Conservation (phyloP, 37 sponge, comb jelly and placozoan genomes). For the Petrosia ficiformis region DNA sequence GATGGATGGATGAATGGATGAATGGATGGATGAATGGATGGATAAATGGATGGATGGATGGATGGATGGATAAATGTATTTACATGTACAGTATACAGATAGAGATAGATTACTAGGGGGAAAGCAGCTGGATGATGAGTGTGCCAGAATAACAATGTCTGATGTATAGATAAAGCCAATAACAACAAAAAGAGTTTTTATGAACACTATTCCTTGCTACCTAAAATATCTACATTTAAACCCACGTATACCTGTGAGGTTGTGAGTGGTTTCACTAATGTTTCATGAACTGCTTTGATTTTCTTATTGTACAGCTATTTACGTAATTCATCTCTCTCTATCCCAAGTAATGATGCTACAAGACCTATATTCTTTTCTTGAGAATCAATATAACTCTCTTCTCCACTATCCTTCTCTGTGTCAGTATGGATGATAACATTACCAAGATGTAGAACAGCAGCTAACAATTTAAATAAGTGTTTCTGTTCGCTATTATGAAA, state of each 20-base stretch:
- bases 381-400: conserved; percentile 22
- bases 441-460: conserved; percentile 89
- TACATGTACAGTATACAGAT: too few relatives aligned
- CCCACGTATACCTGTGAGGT: conserved; percentile 43
- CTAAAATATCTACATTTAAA: background rate
- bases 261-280: conserved; percentile 49
- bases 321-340: conserved; percentile 38
- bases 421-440: conserved; percentile 44
- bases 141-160: background rate
- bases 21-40: too few relatives aligned
- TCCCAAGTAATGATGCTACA: conserved; percentile 49
- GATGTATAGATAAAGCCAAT: too few relatives aligned
- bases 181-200: too few relatives aligned
- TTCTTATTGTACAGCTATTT: conserved; percentile 78
- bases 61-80: too few relatives aligned
- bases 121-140: too few relatives aligned
- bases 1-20: too few relatives aligned
- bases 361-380: conserved; percentile 10
- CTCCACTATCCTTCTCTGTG: conserved; percentile 8
- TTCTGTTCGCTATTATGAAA: conserved; percentile 45
- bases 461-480: conserved; percentile 63
- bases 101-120: too few relatives aligned
- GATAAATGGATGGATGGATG: too few relatives aligned
- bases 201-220: too few relatives aligned
- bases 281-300: conserved; percentile 51